Percentiles rank a stretch among this genome's conserved stretches.
phyloP scores from a whole-genome alignment of 2,888 invertebrate genomes.

The Drosophila borborema region DNA sequence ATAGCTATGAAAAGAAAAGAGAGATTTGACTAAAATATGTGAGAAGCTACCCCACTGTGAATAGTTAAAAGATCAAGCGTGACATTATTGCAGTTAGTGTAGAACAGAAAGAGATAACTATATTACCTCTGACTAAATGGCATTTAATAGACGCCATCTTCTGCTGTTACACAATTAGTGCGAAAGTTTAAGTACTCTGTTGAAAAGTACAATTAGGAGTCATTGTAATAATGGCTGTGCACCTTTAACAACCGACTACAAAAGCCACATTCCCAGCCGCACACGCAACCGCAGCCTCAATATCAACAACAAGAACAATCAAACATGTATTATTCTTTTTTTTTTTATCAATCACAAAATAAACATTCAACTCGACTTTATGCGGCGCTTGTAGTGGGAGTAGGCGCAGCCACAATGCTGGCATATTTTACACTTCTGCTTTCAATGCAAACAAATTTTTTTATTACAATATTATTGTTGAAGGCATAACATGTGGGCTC shows the following conservation, averaged over 20 bases:
- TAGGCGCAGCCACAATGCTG: conserved; percentile 38
- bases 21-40: neutral
- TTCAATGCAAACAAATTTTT: conserved; percentile 70
- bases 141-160: neutral
- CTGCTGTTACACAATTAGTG: neutral
- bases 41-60: neutral
- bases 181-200: neutral
- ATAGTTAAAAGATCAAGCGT: neutral
- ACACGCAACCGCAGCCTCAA: conserved; percentile 15
- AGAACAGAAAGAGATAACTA: neutral
- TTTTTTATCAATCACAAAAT: conserved; percentile 79
- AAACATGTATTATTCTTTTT: conserved; percentile 46
- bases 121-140: neutral
- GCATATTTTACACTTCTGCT: conserved; percentile 70
- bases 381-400: conserved; percentile 29
- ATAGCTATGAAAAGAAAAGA: neutral
- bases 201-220: conserved; percentile 2
- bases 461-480: conserved; percentile 61
- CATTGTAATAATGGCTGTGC: conserved; percentile 44
- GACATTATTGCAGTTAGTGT: neutral
- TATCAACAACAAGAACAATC: conserved; percentile 43
- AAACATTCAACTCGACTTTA: conserved; percentile 67
- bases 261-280: conserved; percentile 23
- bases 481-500: conserved; percentile 44
- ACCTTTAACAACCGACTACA: conserved; percentile 47